Evolutionary conservation across 2,797 vertebrate species (phyloP).

Genomic region (Darevskia mixta): DNA sequence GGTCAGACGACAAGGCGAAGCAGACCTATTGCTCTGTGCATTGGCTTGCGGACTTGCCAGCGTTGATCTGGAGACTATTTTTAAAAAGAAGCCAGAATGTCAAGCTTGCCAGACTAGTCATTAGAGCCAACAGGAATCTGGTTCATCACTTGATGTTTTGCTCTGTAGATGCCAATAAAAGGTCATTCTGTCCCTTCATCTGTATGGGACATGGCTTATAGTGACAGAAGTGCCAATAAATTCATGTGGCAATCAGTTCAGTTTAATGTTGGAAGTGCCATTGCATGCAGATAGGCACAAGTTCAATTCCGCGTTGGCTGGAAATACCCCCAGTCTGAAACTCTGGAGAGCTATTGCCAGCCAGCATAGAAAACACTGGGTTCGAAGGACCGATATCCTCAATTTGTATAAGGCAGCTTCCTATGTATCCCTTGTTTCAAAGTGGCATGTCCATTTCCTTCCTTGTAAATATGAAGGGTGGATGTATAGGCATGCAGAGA

Average conservation of each 20-base stretch:
- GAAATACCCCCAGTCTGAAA: too few relatives aligned
- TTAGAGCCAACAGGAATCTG: neutral
- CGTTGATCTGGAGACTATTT: neutral
- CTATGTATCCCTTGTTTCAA: neutral
- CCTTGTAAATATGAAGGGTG: neutral
- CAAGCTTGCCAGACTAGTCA: neutral
- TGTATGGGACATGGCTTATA: neutral
- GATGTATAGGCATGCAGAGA: neutral
- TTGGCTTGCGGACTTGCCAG: neutral
- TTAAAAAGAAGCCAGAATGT: neutral
- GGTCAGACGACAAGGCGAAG: neutral
- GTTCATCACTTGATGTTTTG: neutral
- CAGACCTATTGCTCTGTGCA: neutral
- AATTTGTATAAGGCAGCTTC: too few relatives aligned
- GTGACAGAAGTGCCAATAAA: neutral
- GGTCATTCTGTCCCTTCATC: neutral
- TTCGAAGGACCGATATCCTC: too few relatives aligned
- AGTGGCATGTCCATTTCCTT: neutral
- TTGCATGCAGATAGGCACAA: neutral
- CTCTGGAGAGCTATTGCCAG: too few relatives aligned
- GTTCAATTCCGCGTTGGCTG: too few relatives aligned
- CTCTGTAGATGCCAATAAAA: too few relatives aligned
- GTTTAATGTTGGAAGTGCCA: too few relatives aligned
- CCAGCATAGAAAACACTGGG: too few relatives aligned
- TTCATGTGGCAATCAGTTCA: neutral